These are phyloP conservation scores for Akabosia matsudoensis DNA, from an alignment of 1,140 invertebrate genomes.

Conservation along the genomic window DNA sequence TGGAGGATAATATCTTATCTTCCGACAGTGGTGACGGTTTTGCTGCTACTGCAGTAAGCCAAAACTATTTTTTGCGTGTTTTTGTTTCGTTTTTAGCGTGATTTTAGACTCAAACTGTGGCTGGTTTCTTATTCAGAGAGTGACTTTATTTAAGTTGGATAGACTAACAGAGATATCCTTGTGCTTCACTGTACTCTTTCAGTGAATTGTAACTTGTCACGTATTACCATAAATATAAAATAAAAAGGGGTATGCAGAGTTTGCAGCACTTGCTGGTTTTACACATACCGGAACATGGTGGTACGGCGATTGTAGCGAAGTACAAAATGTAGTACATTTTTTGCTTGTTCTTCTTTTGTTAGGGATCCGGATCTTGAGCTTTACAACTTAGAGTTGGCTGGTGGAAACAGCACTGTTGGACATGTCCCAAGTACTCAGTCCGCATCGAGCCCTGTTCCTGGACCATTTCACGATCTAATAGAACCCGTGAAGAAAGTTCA, in stretches of 20 bases:
- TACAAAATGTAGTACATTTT: not conserved
- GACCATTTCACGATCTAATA: constrained; percentile 22
- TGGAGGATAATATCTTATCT: not conserved
- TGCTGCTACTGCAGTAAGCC: not conserved
- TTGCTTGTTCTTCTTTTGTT: not conserved
- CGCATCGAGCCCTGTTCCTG: constrained; percentile 6
- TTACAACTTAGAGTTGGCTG: not conserved
- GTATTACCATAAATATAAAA: not conserved
- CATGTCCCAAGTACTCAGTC: not conserved
- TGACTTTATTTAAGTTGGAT: no score
- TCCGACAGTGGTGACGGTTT: not conserved
- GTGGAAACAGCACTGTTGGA: not conserved
- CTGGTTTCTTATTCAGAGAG: not conserved
- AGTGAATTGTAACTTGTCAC: not conserved
- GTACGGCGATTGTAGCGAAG: not conserved
- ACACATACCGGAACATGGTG: not conserved
- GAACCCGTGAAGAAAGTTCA: constrained; percentile 42
- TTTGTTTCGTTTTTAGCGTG: not conserved
- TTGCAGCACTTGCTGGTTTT: not conserved
- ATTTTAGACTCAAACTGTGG: not conserved
- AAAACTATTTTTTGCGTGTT: no score
- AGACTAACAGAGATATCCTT: not conserved
- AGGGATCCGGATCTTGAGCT: not conserved
- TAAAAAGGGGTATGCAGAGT: not conserved
- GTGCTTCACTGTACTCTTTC: not conserved